Evolutionary conservation across 2,888 invertebrate genomes (phyloP).

Genomic region (Drosophila buzzatii): DNA sequence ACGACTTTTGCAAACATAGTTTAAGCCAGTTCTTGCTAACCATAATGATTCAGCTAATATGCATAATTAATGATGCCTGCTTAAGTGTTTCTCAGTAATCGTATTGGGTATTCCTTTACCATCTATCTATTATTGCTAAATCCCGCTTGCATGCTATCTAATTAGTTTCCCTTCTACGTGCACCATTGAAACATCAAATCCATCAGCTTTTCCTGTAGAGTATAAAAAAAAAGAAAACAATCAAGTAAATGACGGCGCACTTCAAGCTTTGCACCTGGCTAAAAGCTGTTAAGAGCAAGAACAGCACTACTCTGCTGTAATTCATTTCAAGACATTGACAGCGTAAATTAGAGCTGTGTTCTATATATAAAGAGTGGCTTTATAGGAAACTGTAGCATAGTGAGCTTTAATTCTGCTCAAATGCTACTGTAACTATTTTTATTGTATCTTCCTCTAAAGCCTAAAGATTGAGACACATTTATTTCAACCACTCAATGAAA

Average conservation of each 20-base stretch:
- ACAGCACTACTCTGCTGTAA: neutral
- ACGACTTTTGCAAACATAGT: neutral
- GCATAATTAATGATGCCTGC: conserved; percentile 4
- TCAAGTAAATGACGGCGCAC: conserved; percentile 62
- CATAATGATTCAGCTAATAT: no score
- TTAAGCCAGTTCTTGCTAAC: neutral
- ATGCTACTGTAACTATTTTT: neutral
- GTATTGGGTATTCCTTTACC: neutral
- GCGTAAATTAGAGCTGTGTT: conserved; percentile 14
- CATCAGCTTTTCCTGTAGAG: neutral
- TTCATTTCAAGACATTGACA: conserved; percentile 8
- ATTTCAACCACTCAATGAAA: neutral
- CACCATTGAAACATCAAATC: conserved; percentile 3
- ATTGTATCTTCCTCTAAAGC: no score
- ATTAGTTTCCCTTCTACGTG: neutral
- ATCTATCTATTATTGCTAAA: neutral
- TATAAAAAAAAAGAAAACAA: conserved; percentile 49
- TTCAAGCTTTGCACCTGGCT: conserved; percentile 50
- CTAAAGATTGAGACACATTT: neutral
- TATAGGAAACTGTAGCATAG: neutral
- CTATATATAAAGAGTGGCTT: conserved; percentile 1
- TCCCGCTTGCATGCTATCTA: neutral
- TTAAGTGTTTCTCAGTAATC: neutral
- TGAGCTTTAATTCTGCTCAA: neutral
- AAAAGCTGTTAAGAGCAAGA: conserved; percentile 6